Conservation (phyloP, 1,140 invertebrate genomes). For the Cryptotermes secundus region DNA sequence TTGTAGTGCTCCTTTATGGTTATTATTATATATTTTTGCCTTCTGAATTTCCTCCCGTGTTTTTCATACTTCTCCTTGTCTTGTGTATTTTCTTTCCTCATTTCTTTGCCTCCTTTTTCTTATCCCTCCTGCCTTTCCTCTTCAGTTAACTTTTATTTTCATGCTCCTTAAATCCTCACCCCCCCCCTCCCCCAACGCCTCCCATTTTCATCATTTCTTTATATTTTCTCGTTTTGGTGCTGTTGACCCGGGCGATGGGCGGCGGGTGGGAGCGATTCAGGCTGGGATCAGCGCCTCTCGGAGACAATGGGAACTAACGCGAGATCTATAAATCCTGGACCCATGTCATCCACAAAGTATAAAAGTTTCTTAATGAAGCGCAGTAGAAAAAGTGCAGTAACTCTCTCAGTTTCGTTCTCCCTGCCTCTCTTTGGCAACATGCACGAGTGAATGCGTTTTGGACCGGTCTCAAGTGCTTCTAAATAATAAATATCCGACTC, state of each 20-base stretch:
- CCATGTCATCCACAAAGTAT: neutral
- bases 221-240: constrained; percentile 19
- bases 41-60: neutral
- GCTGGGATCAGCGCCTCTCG: neutral
- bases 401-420: constrained; percentile 3
- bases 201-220: constrained; percentile 19
- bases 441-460: too few relatives aligned
- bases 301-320: neutral
- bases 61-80: neutral
- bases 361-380: constrained; percentile 11
- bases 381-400: neutral
- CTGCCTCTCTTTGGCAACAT: neutral
- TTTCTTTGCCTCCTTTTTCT: neutral
- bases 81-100: neutral
- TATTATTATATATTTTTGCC: constrained; percentile 15
- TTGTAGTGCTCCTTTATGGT: neutral
- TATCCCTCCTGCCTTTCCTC: neutral
- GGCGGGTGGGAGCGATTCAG: neutral
- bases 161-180: constrained; percentile 3
- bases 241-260: neutral
- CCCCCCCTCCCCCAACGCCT: neutral
- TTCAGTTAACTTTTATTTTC: constrained; percentile 20
- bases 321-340: constrained; percentile 16
- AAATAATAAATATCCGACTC: too few relatives aligned
- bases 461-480: too few relatives aligned